A percentile compares a stretch with the other conserved stretches of the same genome.
Conservation (phyloP, 2,797 vertebrate genomes). For the Leptodactylus fallax region DNA sequence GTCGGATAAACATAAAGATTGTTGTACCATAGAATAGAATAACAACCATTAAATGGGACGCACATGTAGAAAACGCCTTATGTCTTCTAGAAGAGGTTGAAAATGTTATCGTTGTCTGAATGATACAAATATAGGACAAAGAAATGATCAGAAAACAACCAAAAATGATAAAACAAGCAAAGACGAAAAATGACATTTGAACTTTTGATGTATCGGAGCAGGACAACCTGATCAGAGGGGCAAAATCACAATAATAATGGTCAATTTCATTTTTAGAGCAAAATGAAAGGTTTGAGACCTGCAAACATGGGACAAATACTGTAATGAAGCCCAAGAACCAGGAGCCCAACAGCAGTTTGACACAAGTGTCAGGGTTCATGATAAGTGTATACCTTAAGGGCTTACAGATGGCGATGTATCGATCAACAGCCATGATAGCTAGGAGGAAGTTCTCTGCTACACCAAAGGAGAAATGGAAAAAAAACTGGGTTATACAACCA, state of each 20-base stretch:
- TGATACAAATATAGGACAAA: slow-evolving; percentile 41
- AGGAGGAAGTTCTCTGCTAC: slow-evolving; percentile 23
- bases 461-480: slow-evolving; percentile 53
- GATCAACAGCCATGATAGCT: slow-evolving; percentile 56
- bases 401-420: slow-evolving; percentile 64
- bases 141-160: slow-evolving; percentile 41
- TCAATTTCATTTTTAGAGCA: slow-evolving; percentile 66
- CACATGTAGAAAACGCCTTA: slow-evolving; percentile 53
- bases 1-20: slow-evolving; percentile 52
- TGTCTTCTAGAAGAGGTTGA: background rate
- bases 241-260: slow-evolving; percentile 69
- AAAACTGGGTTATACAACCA: slow-evolving; percentile 49
- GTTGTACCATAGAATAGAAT: slow-evolving; percentile 42
- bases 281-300: slow-evolving; percentile 63
- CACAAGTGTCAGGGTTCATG: slow-evolving; percentile 43
- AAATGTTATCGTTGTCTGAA: slow-evolving; percentile 6
- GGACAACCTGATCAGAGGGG: slow-evolving; percentile 66
- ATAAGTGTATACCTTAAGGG: slow-evolving; percentile 61
- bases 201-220: slow-evolving; percentile 59
- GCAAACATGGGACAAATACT: slow-evolving; percentile 58
- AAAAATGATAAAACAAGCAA: slow-evolving; percentile 43
- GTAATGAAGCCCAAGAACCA: slow-evolving; percentile 59
- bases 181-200: slow-evolving; percentile 46
- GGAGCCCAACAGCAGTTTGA: slow-evolving; percentile 46
- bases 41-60: slow-evolving; percentile 50